Evolutionary conservation across 2,888 invertebrate genomes (phyloP).

Genomic region (Linhomoeus sp.): DNA sequence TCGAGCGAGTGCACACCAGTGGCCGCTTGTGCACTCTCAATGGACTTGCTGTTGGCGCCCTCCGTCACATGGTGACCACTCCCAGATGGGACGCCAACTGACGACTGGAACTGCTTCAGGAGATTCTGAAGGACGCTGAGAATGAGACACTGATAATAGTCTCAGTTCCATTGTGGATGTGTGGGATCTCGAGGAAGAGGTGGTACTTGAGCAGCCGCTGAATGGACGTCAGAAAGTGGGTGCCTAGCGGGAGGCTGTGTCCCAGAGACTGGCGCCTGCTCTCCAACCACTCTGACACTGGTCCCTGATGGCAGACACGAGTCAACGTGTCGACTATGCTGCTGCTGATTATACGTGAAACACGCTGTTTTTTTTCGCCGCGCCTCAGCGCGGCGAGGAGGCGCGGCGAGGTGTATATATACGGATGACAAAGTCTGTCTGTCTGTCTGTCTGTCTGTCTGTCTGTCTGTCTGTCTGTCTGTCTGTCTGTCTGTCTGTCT

Average conservation of each 20-base stretch:
- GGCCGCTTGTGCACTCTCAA: constrained; percentile 50
- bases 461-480: too few species aligned
- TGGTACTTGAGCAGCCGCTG: constrained; percentile 90
- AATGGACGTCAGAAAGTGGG: constrained; percentile 80
- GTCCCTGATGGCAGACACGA: constrained; percentile 10
- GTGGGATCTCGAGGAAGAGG: constrained; percentile 63
- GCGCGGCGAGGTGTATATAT: too few species aligned
- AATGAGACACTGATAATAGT: too few species aligned
- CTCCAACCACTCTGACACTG: constrained; percentile 35
- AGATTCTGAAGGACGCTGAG: constrained; percentile 59
- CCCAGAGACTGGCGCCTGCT: constrained; percentile 56
- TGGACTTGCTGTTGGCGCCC: constrained; percentile 2
- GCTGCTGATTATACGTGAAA: too few species aligned
- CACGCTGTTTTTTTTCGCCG: too few species aligned
- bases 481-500: too few species aligned
- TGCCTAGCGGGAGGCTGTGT: constrained; percentile 72
- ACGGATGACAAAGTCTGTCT: too few species aligned
- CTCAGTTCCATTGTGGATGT: too few species aligned
- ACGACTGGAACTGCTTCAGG: constrained; percentile 63
- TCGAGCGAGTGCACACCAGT: constrained; percentile 72
- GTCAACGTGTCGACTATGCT: constrained; percentile 5
- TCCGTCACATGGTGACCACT: constrained; percentile 35
- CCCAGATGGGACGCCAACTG: too few species aligned
- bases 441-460: too few species aligned
- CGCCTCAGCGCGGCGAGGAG: too few species aligned